Percentiles rank a stretch among this genome's conserved stretches.
These are phyloP conservation scores for Hypselothyrea guttata DNA, from an alignment of 2,888 invertebrate genomes.

Conservation along the genomic window DNA sequence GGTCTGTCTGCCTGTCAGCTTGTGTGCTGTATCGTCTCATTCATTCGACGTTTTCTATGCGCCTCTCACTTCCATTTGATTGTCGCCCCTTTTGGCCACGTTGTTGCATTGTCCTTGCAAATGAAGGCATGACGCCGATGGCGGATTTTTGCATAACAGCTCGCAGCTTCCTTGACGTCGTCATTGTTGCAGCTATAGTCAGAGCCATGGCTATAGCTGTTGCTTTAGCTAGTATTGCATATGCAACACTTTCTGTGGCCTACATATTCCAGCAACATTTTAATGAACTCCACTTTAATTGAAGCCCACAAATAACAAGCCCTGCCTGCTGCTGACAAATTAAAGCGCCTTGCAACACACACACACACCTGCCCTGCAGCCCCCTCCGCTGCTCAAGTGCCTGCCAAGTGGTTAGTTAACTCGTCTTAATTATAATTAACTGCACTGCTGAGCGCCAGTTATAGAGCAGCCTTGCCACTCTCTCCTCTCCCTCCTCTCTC, in stretches of 20 bases:
- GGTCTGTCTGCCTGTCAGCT: slow-evolving; percentile 10
- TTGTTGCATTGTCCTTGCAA: slow-evolving; percentile 77
- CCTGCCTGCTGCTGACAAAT: slow-evolving; percentile 36
- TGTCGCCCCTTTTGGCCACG: slow-evolving; percentile 22
- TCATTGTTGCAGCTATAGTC: slow-evolving; percentile 44
- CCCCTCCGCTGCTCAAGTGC: slow-evolving; percentile 31
- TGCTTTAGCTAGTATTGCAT: too few relatives aligned
- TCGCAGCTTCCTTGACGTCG: slow-evolving; percentile 59
- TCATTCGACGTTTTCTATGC: neutral
- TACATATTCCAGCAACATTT: slow-evolving; percentile 48
- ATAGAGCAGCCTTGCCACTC: neutral
- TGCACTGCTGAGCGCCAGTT: slow-evolving; percentile 66
- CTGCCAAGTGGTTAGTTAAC: slow-evolving; percentile 77
- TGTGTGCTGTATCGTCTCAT: neutral
- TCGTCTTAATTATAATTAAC: slow-evolving; percentile 81
- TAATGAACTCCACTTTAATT: slow-evolving; percentile 71
- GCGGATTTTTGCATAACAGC: slow-evolving; percentile 55
- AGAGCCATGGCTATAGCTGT: slow-evolving; percentile 8
- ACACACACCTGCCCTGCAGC: neutral
- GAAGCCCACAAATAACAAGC: slow-evolving; percentile 23
- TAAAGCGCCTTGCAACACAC: slow-evolving; percentile 40
- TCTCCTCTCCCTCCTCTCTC: neutral
- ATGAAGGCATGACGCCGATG: slow-evolving; percentile 69
- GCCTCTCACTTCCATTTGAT: neutral
- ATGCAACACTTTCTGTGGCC: slow-evolving; percentile 75